Percentiles rank a stretch among this genome's conserved stretches.
Evolutionary conservation across 2,888 invertebrate species (phyloP).

Genomic region (Tetanocera ferruginea): DNA sequence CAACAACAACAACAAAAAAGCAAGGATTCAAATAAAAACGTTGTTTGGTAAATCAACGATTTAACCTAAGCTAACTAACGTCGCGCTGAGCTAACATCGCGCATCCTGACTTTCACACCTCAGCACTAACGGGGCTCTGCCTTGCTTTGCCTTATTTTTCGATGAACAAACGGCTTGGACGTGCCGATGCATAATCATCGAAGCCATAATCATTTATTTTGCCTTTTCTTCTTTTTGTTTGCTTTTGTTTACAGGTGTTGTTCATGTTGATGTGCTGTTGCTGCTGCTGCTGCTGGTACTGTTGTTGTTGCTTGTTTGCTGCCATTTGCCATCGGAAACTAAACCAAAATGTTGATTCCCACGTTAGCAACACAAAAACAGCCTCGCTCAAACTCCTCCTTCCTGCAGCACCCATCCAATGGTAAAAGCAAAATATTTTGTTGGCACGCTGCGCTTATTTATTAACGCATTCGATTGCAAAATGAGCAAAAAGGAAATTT

Average conservation of each 20-base stretch:
- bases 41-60: conserved; percentile 26
- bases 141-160: conserved; percentile 22
- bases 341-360: conserved; percentile 30
- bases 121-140: background rate
- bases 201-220: conserved; percentile 63
- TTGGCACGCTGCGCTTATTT: too few species aligned
- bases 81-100: background rate
- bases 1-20: conserved; percentile 13
- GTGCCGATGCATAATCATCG: conserved; percentile 66
- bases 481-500: conserved; percentile 33
- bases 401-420: background rate
- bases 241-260: conserved; percentile 27
- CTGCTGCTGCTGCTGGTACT: background rate
- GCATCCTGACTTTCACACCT: background rate
- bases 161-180: conserved; percentile 48
- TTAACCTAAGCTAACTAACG: conserved; percentile 30
- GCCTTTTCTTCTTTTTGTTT: conserved; percentile 12
- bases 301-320: background rate
- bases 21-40: conserved; percentile 4
- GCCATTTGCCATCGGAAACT: conserved; percentile 33
- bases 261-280: conserved; percentile 2
- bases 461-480: too few species aligned
- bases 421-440: conserved; percentile 2
- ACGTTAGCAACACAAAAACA: conserved; percentile 3
- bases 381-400: background rate